Base-by-base conservation (phyloP, 2,797 vertebrate species). In the Malacoctenus gilli region DNA sequence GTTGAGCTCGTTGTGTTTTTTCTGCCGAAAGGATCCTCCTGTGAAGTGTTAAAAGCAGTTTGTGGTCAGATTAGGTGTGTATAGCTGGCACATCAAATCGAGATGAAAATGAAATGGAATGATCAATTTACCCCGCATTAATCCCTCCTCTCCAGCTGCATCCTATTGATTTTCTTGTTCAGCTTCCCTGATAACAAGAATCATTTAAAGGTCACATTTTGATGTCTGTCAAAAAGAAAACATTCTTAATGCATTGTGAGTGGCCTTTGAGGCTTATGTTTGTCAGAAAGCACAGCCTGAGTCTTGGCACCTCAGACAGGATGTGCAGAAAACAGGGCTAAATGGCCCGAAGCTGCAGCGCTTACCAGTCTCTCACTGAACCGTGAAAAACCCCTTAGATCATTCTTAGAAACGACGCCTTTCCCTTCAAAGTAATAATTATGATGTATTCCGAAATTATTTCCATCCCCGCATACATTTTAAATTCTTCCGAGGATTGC, bases 31-130 rank as follows among this genome's bases (percentile, higher is more conserved):
- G 76, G 74, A 68, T 76, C 54, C 68, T 79, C 71, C 72, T 77
- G 71, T 80, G 83, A 83, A 80, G 80, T 84, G 80, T 79, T 88
- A 84, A 88, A 86, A 83, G 85, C 80, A 73, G 82, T 79, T 85
- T 83, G 85, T 73, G 84, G 84, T 84, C 84, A 77, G 85, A 85
- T 84, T 87, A 86, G 84, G 72, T 70, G 83, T 84, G 74, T 77
- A 69, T 48, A 75, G 80, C 85, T 53, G 77, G 80, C 84, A 80
- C 83, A 84, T 91, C 85, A 83, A 89, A 88, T 91, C 85, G 76
- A 71, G 85, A 85, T 85, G 88, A 89, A 91, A 92, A 90, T 90
- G 78, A 91, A 92, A 91, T 89, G 83, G 88, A 88, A 91, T 92
- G 89, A 92, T 91, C 90, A 90, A 87, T 91, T 89, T 90, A 76